Base-by-base conservation (phyloP, 53 echinoderm and acorn worm genomes). In the Henricia sp. region DNA sequence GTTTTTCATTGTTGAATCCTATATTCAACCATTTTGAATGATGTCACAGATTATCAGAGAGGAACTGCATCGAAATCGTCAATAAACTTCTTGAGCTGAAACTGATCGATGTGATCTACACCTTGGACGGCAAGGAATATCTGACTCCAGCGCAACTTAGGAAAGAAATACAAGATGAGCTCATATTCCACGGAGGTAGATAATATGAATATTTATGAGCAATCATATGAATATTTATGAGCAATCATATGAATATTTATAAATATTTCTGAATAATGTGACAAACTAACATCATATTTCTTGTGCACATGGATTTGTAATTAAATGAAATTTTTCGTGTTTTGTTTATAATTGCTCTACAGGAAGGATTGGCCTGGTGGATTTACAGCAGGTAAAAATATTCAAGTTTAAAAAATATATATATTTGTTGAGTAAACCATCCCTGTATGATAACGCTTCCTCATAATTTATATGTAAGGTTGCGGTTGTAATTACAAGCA, bases 31-130 rank as follows among this genome's bases (percentile, higher is more conserved):
- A 4, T 84, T 23, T 3, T 77, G 0, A 32, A 38, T 50, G 27
- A 68, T 30, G 23, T 16, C 66, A 6, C 83, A 97, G 99, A 71
- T 87, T 97, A 71, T 97, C 99, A 3, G 99, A 97, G 70, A 80
- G 99, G 66, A 97, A 97, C 72, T 97, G 99, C 62, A 86, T 97
- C 39, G 99, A 97, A 67, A 94, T 97, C 37, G 94, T 97, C 16
- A 91, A 85, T 84, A 97, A 97, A 67, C 86, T 97, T 53, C 72
- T 90, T 30, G 92, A 88, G 73, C 54, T 83, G 32, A 92, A 89
- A 52, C 60, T 80, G 53, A 85, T 97, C 42, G 92, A 94, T 52
- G 99, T 97, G 19, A 92, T 94, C 41, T 94, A 92, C 35, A 94
- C 99, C 4, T 68, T 95, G 1, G 94, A 97, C 84, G 99, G 99